Percentiles rank a stretch among this genome's conserved stretches.
phyloP scores from a whole-genome alignment of 2,797 vertebrate species.

The Okamejei kenojei region DNA sequence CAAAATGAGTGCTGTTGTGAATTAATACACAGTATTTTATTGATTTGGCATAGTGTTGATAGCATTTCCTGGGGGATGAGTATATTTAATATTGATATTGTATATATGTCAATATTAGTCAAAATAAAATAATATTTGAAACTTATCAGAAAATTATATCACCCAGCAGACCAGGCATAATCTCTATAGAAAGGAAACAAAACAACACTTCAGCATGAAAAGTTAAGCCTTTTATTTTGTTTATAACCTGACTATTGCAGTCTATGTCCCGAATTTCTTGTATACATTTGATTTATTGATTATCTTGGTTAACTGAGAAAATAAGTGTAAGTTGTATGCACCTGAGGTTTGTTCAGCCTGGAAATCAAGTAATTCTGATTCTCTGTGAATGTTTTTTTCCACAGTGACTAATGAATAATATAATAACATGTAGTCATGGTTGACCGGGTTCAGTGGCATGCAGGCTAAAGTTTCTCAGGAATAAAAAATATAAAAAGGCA shows the following conservation, averaged over 20 bases:
- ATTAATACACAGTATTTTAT: background rate
- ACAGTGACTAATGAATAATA: background rate
- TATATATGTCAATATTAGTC: background rate
- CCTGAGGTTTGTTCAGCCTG: background rate
- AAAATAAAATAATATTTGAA: background rate
- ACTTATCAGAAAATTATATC: background rate
- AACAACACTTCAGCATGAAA: background rate
- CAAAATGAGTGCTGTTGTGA: background rate
- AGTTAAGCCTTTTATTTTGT: background rate
- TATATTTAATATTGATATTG: background rate
- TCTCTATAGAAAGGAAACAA: background rate
- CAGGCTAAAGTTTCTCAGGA: background rate
- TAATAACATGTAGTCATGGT: background rate
- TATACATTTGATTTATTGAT: background rate
- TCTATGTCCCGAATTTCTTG: background rate
- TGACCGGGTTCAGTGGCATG: background rate
- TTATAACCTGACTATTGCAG: background rate
- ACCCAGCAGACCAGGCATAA: background rate
- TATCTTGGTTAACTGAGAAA: background rate
- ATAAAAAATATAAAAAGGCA: background rate
- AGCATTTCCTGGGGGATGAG: background rate
- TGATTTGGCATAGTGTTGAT: conserved; percentile 15
- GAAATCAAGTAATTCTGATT: background rate
- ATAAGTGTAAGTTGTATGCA: background rate
- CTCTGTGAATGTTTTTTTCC: background rate